phyloP scores from a whole-genome alignment of 37 sponge, comb jelly and placozoan genomes.

The Aphrocallistes beatrix region DNA sequence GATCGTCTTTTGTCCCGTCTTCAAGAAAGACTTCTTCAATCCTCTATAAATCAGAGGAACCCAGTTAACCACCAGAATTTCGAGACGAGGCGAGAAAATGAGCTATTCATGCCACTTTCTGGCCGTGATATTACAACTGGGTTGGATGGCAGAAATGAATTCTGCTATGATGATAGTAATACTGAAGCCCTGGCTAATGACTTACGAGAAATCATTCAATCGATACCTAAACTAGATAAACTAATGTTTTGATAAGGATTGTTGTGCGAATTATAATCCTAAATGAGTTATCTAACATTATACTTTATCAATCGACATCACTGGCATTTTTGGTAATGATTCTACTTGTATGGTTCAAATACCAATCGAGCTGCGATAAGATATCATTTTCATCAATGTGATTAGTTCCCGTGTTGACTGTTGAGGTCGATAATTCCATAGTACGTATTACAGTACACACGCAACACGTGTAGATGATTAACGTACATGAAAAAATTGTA shows the following conservation, averaged over 20 bases:
- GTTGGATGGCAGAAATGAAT: not conserved
- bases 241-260: not conserved
- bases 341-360: too few relatives aligned
- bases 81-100: not conserved
- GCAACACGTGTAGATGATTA: too few relatives aligned
- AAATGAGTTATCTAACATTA: too few relatives aligned
- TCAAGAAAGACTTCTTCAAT: not conserved
- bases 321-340: too few relatives aligned
- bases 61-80: not conserved
- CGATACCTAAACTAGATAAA: conserved; percentile 11
- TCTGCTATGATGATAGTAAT: not conserved
- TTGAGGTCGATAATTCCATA: too few relatives aligned
- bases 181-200: not conserved
- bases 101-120: not conserved
- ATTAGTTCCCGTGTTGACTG: too few relatives aligned
- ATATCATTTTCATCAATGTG: too few relatives aligned
- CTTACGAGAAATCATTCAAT: not conserved
- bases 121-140: too few relatives aligned
- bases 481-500: too few relatives aligned
- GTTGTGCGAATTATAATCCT: not conserved
- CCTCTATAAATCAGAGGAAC: not conserved
- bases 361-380: too few relatives aligned
- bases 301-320: too few relatives aligned
- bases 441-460: too few relatives aligned
- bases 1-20: not conserved